A percentile compares a stretch with the other conserved stretches of the same genome.
Conservation (phyloP, 53 echinoderm and acorn worm genomes). For the Paelopatides confundens region DNA sequence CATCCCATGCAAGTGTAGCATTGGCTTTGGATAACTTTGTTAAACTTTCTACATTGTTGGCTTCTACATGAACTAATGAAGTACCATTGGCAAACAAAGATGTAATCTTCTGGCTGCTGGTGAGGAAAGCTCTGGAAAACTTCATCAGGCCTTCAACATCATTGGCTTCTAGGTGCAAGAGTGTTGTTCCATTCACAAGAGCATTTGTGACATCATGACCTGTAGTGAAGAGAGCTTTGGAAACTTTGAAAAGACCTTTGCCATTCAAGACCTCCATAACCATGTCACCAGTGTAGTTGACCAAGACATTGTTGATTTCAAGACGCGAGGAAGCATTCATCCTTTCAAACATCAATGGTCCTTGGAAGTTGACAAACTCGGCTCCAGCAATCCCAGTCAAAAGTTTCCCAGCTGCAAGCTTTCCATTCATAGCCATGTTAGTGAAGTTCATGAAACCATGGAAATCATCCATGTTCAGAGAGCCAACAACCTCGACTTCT, state of each 20-base stretch:
- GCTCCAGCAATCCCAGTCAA: neutral
- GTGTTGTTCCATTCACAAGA: neutral
- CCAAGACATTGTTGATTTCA: neutral
- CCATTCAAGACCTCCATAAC: neutral
- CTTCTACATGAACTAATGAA: neutral
- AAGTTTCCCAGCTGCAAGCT: conserved; percentile 15
- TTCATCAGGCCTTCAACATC: neutral
- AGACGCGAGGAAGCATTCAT: conserved; percentile 18
- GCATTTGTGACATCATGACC: neutral
- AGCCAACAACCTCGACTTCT: neutral
- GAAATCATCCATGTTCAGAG: neutral
- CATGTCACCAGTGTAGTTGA: conserved; percentile 16
- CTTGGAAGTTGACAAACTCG: conserved; percentile 21
- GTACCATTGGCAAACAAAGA: conserved; percentile 10
- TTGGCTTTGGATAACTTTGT: neutral
- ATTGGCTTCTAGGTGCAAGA: neutral
- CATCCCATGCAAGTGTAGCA: conserved; percentile 30
- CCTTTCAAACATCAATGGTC: conserved; percentile 37
- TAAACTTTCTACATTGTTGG: neutral
- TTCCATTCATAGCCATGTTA: neutral
- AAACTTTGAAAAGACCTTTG: conserved; percentile 9
- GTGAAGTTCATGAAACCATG: conserved; percentile 20
- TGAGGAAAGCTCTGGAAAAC: neutral
- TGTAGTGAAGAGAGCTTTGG: neutral
- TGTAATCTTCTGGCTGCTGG: neutral